A percentile compares a stretch with the other conserved stretches of the same genome.
Conservation (phyloP, 2,888 invertebrate genomes). For the Muscina levida region DNA sequence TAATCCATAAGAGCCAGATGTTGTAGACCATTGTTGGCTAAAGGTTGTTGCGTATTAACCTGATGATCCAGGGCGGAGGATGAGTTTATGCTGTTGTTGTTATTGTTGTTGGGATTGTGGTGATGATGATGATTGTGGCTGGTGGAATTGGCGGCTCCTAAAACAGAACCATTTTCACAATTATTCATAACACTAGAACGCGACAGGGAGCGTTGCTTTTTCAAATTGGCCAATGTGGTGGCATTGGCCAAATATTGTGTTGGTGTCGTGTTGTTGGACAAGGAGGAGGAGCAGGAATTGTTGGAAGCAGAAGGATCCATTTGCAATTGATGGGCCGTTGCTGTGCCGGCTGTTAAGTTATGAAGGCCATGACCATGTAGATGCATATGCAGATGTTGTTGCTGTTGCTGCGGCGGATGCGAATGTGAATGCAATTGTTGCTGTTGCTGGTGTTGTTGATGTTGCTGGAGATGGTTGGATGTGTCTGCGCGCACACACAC, state of each 20-base stretch:
- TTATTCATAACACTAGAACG: slow-evolving; percentile 81
- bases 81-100: slow-evolving; percentile 70
- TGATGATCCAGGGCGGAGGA: slow-evolving; percentile 12
- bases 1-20: slow-evolving; percentile 80
- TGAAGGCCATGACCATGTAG: slow-evolving; percentile 65
- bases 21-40: slow-evolving; percentile 76
- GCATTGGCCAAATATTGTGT: slow-evolving; percentile 73
- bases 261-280: slow-evolving; percentile 42
- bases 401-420: slow-evolving; percentile 66
- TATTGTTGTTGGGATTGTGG: slow-evolving; percentile 76
- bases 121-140: slow-evolving; percentile 58
- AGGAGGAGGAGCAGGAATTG: slow-evolving; percentile 49
- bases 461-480: slow-evolving; percentile 68
- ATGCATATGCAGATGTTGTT: slow-evolving; percentile 66
- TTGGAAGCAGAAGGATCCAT: slow-evolving; percentile 42
- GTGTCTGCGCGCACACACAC: slow-evolving; percentile 46
- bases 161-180: slow-evolving; percentile 80
- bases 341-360: slow-evolving; percentile 67
- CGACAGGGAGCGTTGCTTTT: slow-evolving; percentile 93
- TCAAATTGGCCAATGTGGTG: slow-evolving; percentile 93
- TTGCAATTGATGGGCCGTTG: slow-evolving; percentile 64
- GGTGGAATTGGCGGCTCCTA: slow-evolving; percentile 75
- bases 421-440: slow-evolving; percentile 66
- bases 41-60: slow-evolving; percentile 72
- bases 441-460: slow-evolving; percentile 70